These are phyloP conservation scores for Misgurnus mizolepis DNA, from an alignment of 2,113 vertebrate species.

Conservation along the genomic window DNA sequence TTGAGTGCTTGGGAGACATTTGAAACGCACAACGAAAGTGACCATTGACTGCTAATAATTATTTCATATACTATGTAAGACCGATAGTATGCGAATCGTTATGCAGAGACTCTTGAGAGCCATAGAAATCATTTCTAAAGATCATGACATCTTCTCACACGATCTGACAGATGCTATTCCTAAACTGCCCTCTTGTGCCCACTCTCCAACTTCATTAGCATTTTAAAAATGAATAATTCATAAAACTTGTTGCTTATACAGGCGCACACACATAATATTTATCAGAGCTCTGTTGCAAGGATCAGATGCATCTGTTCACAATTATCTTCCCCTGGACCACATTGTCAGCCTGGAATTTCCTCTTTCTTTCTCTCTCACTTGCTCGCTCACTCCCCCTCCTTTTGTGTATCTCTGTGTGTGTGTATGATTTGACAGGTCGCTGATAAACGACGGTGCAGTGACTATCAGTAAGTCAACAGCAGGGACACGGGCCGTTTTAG, in stretches of 20 bases:
- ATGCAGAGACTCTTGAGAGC: neutral
- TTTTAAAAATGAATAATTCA: slow-evolving; percentile 25
- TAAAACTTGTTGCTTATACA: slow-evolving; percentile 8
- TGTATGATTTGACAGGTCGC: slow-evolving; percentile 10
- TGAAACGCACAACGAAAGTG: too few species aligned
- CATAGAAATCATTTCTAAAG: slow-evolving; percentile 17
- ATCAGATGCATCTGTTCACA: slow-evolving; percentile 76
- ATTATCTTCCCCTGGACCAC: slow-evolving; percentile 75
- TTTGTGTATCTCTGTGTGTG: slow-evolving; percentile 20
- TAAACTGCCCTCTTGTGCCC: slow-evolving; percentile 12
- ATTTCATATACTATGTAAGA: too few species aligned
- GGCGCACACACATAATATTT: slow-evolving; percentile 36
- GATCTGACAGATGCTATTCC: slow-evolving; percentile 18
- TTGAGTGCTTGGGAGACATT: too few species aligned
- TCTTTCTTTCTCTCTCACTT: slow-evolving; percentile 57
- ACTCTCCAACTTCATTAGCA: slow-evolving; percentile 46
- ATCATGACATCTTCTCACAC: slow-evolving; percentile 35
- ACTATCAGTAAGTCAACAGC: slow-evolving; percentile 30
- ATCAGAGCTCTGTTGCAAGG: slow-evolving; percentile 40
- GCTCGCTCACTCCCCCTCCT: slow-evolving; percentile 44
- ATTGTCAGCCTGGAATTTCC: slow-evolving; percentile 81
- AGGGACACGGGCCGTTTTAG: neutral
- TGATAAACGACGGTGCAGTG: slow-evolving; percentile 31
- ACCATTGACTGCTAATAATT: too few species aligned
- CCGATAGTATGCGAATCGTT: neutral